These are phyloP conservation scores for Girardia tigrina DNA, from an alignment of 2,888 invertebrate species.

Conservation along the genomic window DNA sequence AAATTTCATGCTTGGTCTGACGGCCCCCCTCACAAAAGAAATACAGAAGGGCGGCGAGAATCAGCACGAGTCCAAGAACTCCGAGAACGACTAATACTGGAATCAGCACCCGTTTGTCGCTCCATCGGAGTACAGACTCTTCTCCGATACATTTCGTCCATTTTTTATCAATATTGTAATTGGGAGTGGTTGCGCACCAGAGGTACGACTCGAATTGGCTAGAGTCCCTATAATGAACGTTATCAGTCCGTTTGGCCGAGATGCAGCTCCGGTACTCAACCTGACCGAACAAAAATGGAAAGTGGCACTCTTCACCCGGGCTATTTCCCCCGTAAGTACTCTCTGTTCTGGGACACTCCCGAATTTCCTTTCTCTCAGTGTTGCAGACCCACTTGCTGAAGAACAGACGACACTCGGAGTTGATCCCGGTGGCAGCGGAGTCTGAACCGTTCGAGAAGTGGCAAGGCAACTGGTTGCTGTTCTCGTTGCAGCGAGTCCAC, in stretches of 20 bases:
- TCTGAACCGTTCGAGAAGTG: not conserved
- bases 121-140: not conserved
- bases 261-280: not conserved
- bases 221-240: not conserved
- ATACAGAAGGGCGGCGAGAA: not conserved
- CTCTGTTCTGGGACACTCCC: not conserved
- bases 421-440: not conserved
- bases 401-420: not conserved
- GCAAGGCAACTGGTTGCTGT: not conserved
- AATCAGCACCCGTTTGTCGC: not conserved
- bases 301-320: not conserved
- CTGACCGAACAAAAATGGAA: not conserved
- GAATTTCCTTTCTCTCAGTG: not conserved
- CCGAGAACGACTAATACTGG: not conserved
- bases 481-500: not conserved
- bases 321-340: not conserved
- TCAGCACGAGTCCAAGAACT: not conserved
- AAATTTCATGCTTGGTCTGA: not conserved
- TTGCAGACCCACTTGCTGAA: not conserved
- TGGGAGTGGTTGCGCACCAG: slow-evolving; percentile 24
- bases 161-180: not conserved
- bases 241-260: not conserved
- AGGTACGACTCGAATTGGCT: not conserved
- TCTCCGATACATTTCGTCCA: slow-evolving; percentile 2
- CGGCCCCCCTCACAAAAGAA: not conserved